Evolutionary conservation across 2,888 invertebrate genomes (phyloP).

Genomic region (Eristalis arbustorum): DNA sequence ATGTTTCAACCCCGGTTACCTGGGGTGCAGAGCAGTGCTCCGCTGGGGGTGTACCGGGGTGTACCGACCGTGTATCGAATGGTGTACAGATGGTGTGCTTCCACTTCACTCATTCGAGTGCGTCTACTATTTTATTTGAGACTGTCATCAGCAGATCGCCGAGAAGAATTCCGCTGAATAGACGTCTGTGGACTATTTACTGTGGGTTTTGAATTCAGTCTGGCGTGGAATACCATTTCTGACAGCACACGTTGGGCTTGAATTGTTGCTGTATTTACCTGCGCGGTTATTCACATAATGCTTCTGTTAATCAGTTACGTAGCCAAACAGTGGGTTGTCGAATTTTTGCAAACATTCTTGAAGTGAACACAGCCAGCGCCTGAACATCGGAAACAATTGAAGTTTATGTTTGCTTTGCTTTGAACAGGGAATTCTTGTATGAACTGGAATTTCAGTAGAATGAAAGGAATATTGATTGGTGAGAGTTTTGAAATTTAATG

Average conservation of each 20-base stretch:
- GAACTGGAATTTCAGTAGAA: no score
- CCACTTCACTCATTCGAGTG: constrained; percentile 24
- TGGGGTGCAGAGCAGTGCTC: neutral
- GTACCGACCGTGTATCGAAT: neutral
- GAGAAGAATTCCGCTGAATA: constrained; percentile 45
- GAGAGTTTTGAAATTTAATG: no score
- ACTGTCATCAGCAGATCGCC: constrained; percentile 61
- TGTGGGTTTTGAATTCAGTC: constrained; percentile 37
- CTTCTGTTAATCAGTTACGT: neutral
- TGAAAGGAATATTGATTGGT: no score
- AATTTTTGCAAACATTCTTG: neutral
- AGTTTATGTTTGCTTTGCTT: neutral
- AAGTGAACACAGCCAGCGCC: neutral
- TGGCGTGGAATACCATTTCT: constrained; percentile 62
- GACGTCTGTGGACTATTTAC: constrained; percentile 63
- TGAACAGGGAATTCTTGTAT: no score
- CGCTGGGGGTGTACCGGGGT: neutral
- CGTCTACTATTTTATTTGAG: constrained; percentile 58
- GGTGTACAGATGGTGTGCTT: neutral
- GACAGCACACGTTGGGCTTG: constrained; percentile 58
- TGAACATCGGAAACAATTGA: neutral
- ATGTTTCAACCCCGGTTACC: constrained; percentile 18
- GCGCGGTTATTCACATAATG: constrained; percentile 3
- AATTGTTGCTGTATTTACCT: constrained; percentile 26
- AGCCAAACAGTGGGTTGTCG: neutral